Conservation (phyloP, 1,140 invertebrate species). For the Oreohelix idahoensis region DNA sequence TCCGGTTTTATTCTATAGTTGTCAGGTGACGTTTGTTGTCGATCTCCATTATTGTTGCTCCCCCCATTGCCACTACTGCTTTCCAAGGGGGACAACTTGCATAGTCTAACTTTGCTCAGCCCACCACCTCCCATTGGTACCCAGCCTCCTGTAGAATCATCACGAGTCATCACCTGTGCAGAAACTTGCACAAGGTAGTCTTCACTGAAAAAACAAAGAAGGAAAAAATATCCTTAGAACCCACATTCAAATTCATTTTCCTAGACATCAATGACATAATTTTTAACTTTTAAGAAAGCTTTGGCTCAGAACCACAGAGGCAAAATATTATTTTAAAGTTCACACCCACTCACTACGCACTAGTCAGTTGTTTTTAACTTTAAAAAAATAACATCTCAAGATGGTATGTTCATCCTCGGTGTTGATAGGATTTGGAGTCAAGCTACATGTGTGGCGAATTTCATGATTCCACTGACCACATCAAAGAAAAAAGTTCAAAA, state of each 20-base stretch:
- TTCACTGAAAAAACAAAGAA: constrained; percentile 74
- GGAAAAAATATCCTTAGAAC: background rate
- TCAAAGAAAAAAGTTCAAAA: too few relatives aligned
- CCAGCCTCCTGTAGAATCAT: constrained; percentile 97
- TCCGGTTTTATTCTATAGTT: constrained; percentile 27
- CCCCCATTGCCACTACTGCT: constrained; percentile 1
- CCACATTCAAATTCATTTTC: background rate
- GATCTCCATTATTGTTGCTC: constrained; percentile 4
- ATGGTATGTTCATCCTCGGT: too few relatives aligned
- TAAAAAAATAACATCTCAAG: too few relatives aligned
- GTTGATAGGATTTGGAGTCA: too few relatives aligned
- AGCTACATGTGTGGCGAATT: too few relatives aligned
- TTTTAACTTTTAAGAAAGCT: too few relatives aligned
- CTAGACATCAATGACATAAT: too few relatives aligned
- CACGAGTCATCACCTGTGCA: constrained; percentile 97
- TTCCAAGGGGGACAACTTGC: constrained; percentile 54
- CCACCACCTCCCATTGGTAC: constrained; percentile 93
- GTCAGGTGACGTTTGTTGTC: background rate
- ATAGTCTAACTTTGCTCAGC: constrained; percentile 81
- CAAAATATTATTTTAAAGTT: too few relatives aligned
- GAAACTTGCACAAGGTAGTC: constrained; percentile 94
- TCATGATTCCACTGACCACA: too few relatives aligned
- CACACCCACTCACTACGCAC: too few relatives aligned
- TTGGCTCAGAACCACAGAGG: too few relatives aligned
- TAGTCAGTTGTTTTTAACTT: too few relatives aligned